Conservation (phyloP, 2,888 invertebrate genomes). For the Sinohyriopsis cumingii region DNA sequence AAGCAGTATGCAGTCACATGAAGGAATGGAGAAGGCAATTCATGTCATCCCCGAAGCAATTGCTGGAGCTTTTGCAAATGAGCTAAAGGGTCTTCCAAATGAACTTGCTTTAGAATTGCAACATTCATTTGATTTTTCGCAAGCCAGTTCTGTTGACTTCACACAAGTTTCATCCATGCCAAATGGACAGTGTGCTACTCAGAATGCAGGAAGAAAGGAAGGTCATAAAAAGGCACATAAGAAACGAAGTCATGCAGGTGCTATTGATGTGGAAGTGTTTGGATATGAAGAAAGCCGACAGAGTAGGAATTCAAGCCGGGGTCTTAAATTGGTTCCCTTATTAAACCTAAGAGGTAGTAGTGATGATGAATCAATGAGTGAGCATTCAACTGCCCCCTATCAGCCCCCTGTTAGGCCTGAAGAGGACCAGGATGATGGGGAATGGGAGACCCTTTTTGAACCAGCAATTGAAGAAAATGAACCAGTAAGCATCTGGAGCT, state of each 20-base stretch:
- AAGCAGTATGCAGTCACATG: slow-evolving; percentile 2
- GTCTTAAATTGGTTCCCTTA: slow-evolving; percentile 41
- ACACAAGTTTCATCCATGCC: slow-evolving; percentile 20
- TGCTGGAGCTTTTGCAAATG: no score
- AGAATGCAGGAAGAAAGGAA: slow-evolving; percentile 15
- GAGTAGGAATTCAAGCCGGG: slow-evolving; percentile 40
- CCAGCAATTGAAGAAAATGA: slow-evolving; percentile 15
- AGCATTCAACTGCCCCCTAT: slow-evolving; percentile 6
- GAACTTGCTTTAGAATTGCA: slow-evolving; percentile 29
- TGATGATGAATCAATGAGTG: slow-evolving; percentile 47
- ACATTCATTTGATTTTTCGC: slow-evolving; percentile 31
- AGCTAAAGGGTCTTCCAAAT: neutral
- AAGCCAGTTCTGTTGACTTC: slow-evolving; percentile 22
- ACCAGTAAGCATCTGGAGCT: neutral
- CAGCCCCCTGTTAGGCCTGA: neutral
- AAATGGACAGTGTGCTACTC: slow-evolving; percentile 4
- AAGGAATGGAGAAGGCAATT: no score
- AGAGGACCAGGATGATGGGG: slow-evolving; percentile 16
- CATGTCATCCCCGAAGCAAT: no score
- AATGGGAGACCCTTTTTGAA: slow-evolving; percentile 38
- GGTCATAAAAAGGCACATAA: slow-evolving; percentile 20
- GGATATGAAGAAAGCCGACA: slow-evolving; percentile 49
- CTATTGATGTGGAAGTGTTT: slow-evolving; percentile 61
- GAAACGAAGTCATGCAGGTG: slow-evolving; percentile 36
- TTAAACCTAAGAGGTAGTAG: slow-evolving; percentile 53